Conservation (phyloP, 2,797 vertebrate species). For the Cossypha niveicapilla region DNA sequence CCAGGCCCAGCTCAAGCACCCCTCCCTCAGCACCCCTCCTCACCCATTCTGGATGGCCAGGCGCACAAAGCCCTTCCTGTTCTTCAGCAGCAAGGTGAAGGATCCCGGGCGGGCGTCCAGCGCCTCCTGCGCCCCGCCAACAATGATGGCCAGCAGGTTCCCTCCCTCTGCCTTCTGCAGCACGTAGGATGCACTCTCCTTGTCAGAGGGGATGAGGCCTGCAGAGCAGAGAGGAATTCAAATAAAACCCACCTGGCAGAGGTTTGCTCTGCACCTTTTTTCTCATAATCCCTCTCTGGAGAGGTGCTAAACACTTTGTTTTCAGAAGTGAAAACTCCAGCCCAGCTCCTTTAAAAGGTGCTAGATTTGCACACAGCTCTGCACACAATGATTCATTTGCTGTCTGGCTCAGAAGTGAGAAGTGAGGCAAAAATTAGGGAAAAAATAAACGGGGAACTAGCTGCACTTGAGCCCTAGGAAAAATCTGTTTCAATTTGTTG, state of each 20-base stretch:
- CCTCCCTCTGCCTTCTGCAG: slow-evolving; percentile 76
- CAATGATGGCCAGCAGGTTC: slow-evolving; percentile 79
- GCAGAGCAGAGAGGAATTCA: not conserved
- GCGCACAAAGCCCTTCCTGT: slow-evolving; percentile 91
- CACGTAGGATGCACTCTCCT: slow-evolving; percentile 78
- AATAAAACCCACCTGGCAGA: accelerated
- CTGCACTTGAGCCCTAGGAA: not conserved
- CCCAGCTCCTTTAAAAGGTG: not conserved
- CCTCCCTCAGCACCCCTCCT: not conserved
- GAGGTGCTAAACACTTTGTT: not conserved
- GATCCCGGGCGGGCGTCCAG: slow-evolving; percentile 86
- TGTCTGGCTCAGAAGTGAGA: not conserved
- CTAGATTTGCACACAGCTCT: not conserved
- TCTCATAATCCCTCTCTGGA: not conserved
- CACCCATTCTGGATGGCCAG: slow-evolving; percentile 88
- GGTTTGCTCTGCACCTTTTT: not conserved
- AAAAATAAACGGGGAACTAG: not conserved
- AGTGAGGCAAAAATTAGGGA: not conserved
- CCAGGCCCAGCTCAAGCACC: too few relatives aligned
- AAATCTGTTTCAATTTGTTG: not conserved
- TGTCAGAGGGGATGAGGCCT: slow-evolving; percentile 89
- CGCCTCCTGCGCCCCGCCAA: slow-evolving; percentile 88
- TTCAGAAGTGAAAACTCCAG: not conserved
- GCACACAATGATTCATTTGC: not conserved
- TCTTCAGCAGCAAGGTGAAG: slow-evolving; percentile 79